A percentile compares a stretch with the other conserved stretches of the same genome.
Evolutionary conservation across 2,888 invertebrate genomes (phyloP).

Genomic region (Trichacis sp.): DNA sequence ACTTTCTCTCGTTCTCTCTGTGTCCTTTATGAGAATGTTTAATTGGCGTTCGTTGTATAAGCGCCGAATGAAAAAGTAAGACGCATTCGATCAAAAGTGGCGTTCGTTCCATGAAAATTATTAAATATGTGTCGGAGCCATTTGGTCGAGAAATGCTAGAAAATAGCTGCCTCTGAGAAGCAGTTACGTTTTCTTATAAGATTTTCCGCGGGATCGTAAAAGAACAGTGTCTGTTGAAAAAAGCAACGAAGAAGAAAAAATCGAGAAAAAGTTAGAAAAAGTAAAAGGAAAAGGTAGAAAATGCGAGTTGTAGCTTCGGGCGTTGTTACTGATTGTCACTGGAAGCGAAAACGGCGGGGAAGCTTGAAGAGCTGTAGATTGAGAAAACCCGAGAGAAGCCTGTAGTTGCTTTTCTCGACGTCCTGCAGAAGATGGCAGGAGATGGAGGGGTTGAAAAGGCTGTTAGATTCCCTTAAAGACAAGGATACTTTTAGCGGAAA

Average conservation of each 20-base stretch:
- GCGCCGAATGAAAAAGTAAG: too few species aligned
- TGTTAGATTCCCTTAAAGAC: conserved; percentile 13
- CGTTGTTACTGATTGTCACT: conserved; percentile 51
- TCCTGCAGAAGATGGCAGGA: conserved; percentile 6
- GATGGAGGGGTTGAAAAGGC: conserved; percentile 6
- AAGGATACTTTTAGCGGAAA: conserved; percentile 11
- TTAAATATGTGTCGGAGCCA: neutral
- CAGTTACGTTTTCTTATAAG: neutral
- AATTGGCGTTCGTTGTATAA: too few species aligned
- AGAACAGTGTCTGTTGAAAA: conserved; percentile 5
- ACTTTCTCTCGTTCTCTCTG: too few species aligned
- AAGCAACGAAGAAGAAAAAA: conserved; percentile 7
- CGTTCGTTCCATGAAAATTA: neutral
- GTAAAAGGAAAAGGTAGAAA: conserved; percentile 35
- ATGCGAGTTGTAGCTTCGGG: conserved; percentile 36
- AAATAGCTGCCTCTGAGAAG: neutral
- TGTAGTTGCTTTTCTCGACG: conserved; percentile 20
- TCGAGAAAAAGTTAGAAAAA: conserved; percentile 22
- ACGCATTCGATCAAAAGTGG: too few species aligned
- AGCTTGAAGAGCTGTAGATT: conserved; percentile 22
- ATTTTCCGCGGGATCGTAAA: neutral
- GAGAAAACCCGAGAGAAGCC: conserved; percentile 29
- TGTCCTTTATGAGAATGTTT: too few species aligned
- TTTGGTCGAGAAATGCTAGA: neutral
- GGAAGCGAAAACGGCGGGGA: conserved; percentile 23